These are phyloP conservation scores for Diploscapter pachys DNA, from an alignment of 1,140 invertebrate species.

Conservation along the genomic window DNA sequence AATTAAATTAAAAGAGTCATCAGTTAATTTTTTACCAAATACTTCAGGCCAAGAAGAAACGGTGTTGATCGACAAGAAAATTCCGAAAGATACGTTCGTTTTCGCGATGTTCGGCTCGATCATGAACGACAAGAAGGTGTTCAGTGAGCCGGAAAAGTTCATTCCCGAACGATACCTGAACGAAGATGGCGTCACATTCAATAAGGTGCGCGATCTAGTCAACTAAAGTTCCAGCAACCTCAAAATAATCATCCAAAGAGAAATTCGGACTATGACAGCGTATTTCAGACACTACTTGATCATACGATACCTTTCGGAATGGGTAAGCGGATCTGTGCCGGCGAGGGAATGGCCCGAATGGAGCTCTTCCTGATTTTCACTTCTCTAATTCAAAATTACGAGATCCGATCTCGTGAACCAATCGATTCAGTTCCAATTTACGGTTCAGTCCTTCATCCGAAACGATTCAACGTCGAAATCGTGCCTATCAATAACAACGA, in stretches of 20 bases:
- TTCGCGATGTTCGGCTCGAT: neutral
- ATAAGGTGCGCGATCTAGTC: conserved; percentile 15
- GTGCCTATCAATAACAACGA: too few species aligned
- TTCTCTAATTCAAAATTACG: conserved; percentile 45
- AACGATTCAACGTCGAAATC: too few species aligned
- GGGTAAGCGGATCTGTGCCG: conserved; percentile 53
- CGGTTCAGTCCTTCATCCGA: too few species aligned
- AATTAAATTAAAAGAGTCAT: neutral
- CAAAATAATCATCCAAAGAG: neutral
- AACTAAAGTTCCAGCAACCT: too few species aligned
- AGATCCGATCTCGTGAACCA: conserved; percentile 19
- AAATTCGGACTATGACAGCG: conserved; percentile 70
- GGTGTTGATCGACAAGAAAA: conserved; percentile 18
- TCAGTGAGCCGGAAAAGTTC: conserved; percentile 26
- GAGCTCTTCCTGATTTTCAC: conserved; percentile 52
- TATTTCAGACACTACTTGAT: conserved; percentile 67
- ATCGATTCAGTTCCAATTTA: too few species aligned
- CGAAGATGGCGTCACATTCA: conserved; percentile 8
- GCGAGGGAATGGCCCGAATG: conserved; percentile 53
- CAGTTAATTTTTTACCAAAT: neutral
- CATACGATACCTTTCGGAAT: conserved; percentile 72
- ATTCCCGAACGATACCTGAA: conserved; percentile 20
- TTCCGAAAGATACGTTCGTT: conserved; percentile 22
- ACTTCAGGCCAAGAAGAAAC: conserved; percentile 3
- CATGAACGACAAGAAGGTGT: neutral